These are phyloP conservation scores for Lithobates pipiens DNA, from an alignment of 2,797 vertebrate genomes.

Conservation along the genomic window DNA sequence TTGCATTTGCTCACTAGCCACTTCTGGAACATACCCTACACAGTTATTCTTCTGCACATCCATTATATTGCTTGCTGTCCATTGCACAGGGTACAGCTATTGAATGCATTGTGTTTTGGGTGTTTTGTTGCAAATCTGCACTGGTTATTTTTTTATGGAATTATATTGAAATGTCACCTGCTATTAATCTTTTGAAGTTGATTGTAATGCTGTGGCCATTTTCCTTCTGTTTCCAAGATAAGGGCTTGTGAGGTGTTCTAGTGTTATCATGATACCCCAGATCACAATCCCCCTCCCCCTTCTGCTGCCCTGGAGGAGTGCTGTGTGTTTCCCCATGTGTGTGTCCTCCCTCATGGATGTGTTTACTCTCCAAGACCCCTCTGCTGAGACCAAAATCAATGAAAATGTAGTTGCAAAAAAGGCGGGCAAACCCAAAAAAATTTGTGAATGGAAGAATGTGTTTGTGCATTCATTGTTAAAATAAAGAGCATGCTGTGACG, in stretches of 20 bases:
- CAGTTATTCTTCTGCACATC: not conserved
- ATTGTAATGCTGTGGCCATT: constrained; percentile 7
- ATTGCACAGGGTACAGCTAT: not conserved
- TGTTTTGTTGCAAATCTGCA: not conserved
- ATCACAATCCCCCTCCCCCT: constrained; percentile 18
- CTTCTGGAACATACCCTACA: not conserved
- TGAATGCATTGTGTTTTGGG: not conserved
- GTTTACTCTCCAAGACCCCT: constrained; percentile 71
- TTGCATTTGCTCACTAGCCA: too few relatives aligned
- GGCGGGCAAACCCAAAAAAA: constrained; percentile 80
- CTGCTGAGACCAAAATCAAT: constrained; percentile 72
- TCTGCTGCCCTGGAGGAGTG: constrained; percentile 43
- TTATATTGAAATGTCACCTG: not conserved
- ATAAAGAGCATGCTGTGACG: constrained; percentile 82
- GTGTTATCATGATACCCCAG: constrained; percentile 29
- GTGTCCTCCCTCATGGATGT: constrained; percentile 70
- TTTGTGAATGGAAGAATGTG: constrained; percentile 94
- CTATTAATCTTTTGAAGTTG: not conserved
- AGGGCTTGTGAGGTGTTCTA: constrained; percentile 28
- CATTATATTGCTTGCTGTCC: not conserved
- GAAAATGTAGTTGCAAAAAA: constrained; percentile 73
- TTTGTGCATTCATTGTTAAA: constrained; percentile 95
- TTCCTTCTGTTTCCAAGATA: constrained; percentile 32
- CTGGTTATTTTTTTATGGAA: not conserved
- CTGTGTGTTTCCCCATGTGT: constrained; percentile 57